phyloP scores from a whole-genome alignment of 1,140 invertebrate species.

The Agrypnia vestita region DNA sequence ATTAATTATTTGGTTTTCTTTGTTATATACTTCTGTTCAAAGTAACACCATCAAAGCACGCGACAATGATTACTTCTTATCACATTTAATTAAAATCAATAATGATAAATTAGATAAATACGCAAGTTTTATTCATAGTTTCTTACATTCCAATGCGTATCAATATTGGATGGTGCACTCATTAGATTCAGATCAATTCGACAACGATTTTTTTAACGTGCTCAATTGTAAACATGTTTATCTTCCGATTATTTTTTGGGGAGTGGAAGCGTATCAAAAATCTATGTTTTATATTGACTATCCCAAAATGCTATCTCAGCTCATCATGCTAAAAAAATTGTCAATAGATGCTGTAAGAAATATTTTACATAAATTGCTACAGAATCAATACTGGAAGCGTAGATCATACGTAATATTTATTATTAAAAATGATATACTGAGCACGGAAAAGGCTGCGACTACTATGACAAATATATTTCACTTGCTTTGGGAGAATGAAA shows the following conservation, averaged over 20 bases:
- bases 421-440: neutral
- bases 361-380: neutral
- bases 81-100: neutral
- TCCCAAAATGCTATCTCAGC: neutral
- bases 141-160: neutral
- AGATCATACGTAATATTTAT: constrained; percentile 10
- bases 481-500: constrained; percentile 10
- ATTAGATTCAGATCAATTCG: neutral
- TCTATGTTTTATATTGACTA: neutral
- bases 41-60: too few relatives aligned
- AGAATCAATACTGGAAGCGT: constrained; percentile 28
- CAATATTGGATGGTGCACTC: constrained; percentile 19
- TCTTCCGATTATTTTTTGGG: constrained; percentile 1
- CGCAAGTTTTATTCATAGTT: neutral
- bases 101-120: constrained; percentile 9
- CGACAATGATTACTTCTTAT: too few relatives aligned
- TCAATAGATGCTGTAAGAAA: constrained; percentile 2
- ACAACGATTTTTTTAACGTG: constrained; percentile 19
- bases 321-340: constrained; percentile 8
- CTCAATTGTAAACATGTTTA: constrained; percentile 4
- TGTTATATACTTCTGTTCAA: too few relatives aligned
- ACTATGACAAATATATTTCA: constrained; percentile 19
- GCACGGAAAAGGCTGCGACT: neutral
- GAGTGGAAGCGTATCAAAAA: constrained; percentile 1
- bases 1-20: too few relatives aligned